A percentile compares a stretch with the other conserved stretches of the same genome.
phyloP scores from a whole-genome alignment of 2,888 invertebrate species.

The Heliconius aoede region DNA sequence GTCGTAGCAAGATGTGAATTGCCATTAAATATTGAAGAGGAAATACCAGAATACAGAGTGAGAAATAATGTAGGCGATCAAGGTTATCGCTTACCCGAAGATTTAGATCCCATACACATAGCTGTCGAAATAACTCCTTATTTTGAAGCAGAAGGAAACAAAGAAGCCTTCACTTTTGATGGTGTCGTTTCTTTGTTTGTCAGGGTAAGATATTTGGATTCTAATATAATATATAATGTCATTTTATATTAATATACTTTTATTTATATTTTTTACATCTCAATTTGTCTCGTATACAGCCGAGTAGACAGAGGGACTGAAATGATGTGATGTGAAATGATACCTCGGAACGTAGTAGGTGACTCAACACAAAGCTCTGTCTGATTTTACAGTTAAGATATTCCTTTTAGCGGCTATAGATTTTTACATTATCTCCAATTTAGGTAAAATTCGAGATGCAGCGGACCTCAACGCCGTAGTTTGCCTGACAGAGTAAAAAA shows the following conservation, averaged over 20 bases:
- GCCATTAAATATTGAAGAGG: slow-evolving; percentile 62
- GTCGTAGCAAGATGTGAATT: slow-evolving; percentile 60
- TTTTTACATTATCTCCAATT: no score
- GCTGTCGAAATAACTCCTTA: slow-evolving; percentile 82
- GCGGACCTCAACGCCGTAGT: no score
- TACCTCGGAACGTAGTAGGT: no score
- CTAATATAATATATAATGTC: neutral
- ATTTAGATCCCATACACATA: slow-evolving; percentile 79
- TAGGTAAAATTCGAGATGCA: no score
- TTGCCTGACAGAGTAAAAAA: no score
- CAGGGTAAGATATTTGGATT: slow-evolving; percentile 56
- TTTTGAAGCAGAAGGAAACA: slow-evolving; percentile 64
- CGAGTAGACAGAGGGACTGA: no score
- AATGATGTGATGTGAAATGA: no score
- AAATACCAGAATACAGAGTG: slow-evolving; percentile 36
- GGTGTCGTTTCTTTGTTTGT: slow-evolving; percentile 73
- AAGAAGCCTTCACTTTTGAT: slow-evolving; percentile 72
- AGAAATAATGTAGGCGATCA: slow-evolving; percentile 51
- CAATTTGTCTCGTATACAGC: no score
- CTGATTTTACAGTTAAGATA: no score
- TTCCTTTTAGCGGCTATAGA: no score
- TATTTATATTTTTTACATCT: no score
- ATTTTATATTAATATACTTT: neutral
- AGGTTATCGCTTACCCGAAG: slow-evolving; percentile 69
- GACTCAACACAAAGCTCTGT: no score